Conservation (phyloP, 2,888 invertebrate species). For the Agonopterix arenella region DNA sequence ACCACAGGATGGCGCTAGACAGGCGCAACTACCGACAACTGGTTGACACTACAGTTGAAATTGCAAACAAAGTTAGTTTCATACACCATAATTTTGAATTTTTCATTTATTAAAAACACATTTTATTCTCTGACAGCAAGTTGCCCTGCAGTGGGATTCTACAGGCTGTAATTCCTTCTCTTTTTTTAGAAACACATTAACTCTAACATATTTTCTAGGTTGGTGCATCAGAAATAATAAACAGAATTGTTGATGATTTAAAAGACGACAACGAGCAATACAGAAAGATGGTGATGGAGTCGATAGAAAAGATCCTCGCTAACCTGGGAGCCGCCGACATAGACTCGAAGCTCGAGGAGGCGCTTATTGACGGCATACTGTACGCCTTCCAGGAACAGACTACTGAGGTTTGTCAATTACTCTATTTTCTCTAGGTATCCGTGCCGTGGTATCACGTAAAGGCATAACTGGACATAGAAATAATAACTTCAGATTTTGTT, state of each 20-base stretch:
- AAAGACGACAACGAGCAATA: slow-evolving; percentile 99
- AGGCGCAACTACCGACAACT: slow-evolving; percentile 97
- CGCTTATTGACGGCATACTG: slow-evolving; percentile 98
- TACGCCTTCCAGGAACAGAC: slow-evolving; percentile 99
- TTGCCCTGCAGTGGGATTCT: too few species aligned
- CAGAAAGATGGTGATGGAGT: slow-evolving; percentile 99
- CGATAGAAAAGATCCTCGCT: slow-evolving; percentile 98
- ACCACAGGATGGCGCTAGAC: slow-evolving; percentile 99
- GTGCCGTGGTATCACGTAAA: too few species aligned
- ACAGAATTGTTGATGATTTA: slow-evolving; percentile 98
- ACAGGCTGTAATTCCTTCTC: too few species aligned
- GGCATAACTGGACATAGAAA: too few species aligned
- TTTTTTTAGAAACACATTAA: too few species aligned
- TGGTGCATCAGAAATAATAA: slow-evolving; percentile 99
- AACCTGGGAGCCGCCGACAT: slow-evolving; percentile 99
- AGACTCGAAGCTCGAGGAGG: slow-evolving; percentile 98
- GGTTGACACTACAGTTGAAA: slow-evolving; percentile 99
- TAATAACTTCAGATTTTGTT: too few species aligned
- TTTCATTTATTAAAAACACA: too few species aligned
- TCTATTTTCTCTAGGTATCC: too few species aligned
- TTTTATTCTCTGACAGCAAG: too few species aligned
- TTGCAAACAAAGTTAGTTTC: slow-evolving; percentile 90
- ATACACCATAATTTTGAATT: neutral
- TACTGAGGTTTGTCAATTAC: slow-evolving; percentile 83
- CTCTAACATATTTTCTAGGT: slow-evolving; percentile 69